These are phyloP conservation scores for Pelochelys cantorii DNA, from an alignment of 2,797 vertebrate species.

Conservation along the genomic window DNA sequence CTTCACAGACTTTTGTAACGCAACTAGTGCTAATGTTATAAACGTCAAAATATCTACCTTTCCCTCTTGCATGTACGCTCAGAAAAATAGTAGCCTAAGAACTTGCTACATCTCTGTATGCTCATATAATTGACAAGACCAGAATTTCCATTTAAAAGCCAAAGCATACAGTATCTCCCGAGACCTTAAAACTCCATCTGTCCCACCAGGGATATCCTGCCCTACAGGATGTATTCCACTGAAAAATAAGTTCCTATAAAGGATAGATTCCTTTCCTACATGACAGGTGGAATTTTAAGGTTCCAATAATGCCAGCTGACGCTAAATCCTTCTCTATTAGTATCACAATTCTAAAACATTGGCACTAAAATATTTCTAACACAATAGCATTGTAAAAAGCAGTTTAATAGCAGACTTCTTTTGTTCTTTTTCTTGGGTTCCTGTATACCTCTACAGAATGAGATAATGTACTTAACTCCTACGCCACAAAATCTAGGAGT, in stretches of 20 bases:
- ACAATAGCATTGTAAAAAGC: neutral
- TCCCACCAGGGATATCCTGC: rapidly evolving
- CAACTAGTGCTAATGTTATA: conserved; percentile 56
- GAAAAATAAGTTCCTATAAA: neutral
- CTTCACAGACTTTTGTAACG: conserved; percentile 52
- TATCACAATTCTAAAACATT: neutral
- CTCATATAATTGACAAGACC: neutral
- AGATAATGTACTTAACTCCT: neutral
- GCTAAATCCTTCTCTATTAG: neutral
- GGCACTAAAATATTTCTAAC: neutral
- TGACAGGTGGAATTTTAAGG: rapidly evolving
- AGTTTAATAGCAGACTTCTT: neutral
- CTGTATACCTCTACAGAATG: neutral
- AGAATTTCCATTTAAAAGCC: neutral
- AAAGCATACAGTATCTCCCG: neutral
- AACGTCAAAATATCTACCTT: conserved; percentile 35
- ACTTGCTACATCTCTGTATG: neutral
- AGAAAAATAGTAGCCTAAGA: neutral
- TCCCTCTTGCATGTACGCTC: neutral
- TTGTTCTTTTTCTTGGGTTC: neutral
- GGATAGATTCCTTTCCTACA: rapidly evolving
- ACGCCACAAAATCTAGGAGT: neutral
- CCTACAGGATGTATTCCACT: neutral
- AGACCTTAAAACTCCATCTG: neutral
- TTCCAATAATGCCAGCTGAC: neutral